phyloP scores from a whole-genome alignment of 2,888 invertebrate genomes.

The Halocaridina rubra region DNA sequence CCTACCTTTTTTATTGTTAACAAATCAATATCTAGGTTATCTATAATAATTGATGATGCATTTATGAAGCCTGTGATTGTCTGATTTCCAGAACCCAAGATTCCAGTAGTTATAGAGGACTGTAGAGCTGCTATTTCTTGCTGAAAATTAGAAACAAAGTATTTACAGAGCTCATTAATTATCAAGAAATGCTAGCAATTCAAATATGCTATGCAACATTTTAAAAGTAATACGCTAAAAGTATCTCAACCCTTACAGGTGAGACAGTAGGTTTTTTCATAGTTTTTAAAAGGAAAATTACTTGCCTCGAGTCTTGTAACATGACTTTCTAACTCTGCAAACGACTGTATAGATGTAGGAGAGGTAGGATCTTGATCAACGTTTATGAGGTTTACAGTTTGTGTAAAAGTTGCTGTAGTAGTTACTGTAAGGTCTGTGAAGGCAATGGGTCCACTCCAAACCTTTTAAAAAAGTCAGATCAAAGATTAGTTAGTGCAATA shows the following conservation, averaged over 20 bases:
- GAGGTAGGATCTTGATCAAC: background rate
- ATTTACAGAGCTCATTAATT: background rate
- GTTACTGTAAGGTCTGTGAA: slow-evolving; percentile 10
- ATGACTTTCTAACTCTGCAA: background rate
- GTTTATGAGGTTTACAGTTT: background rate
- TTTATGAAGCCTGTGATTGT: slow-evolving; percentile 11
- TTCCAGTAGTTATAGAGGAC: background rate
- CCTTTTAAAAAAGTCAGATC: background rate
- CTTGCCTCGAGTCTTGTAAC: background rate
- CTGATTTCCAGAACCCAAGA: slow-evolving; percentile 21
- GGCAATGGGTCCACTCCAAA: slow-evolving; percentile 24
- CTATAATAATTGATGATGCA: background rate
- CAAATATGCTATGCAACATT: no score
- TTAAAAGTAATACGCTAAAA: no score
- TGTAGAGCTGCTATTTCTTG: background rate
- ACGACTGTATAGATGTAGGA: no score
- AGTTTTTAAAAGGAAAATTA: background rate
- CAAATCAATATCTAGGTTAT: background rate
- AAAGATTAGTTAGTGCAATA: no score
- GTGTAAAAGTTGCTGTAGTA: background rate
- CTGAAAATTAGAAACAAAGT: background rate
- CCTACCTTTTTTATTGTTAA: no score
- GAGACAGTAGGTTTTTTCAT: no score
- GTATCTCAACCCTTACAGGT: background rate
- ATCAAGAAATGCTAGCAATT: background rate